These are phyloP conservation scores for Minunthozetes semirufus DNA, from an alignment of 2,888 invertebrate genomes.

Conservation along the genomic window DNA sequence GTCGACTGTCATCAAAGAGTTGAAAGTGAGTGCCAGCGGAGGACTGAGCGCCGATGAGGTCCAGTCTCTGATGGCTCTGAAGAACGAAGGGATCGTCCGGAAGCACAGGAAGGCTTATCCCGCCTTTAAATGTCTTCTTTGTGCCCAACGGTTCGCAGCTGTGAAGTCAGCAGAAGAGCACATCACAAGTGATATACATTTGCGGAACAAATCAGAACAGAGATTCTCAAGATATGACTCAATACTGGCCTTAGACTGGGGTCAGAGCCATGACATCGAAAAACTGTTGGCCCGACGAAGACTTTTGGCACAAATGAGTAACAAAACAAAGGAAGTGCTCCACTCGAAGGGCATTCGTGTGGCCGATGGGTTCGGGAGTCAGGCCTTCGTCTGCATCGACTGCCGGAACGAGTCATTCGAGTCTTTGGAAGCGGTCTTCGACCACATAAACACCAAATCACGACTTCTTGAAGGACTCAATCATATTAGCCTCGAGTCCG, in stretches of 20 bases:
- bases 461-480: neutral
- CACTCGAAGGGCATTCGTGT: neutral
- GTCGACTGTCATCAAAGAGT: neutral
- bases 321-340: neutral
- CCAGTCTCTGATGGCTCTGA: neutral
- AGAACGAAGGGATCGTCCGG: neutral
- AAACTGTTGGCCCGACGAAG: neutral
- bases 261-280: neutral
- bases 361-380: slow-evolving; percentile 10
- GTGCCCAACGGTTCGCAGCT: neutral
- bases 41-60: neutral
- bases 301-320: neutral
- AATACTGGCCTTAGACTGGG: neutral
- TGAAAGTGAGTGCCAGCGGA: neutral
- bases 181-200: neutral
- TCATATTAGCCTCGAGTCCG: neutral
- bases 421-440: neutral
- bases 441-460: neutral
- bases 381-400: neutral
- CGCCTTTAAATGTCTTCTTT: neutral
- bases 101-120: neutral
- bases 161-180: neutral
- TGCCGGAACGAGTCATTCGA: neutral
- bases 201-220: neutral
- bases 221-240: neutral